Evolutionary conservation across 2,113 vertebrate genomes (phyloP), one percentile per base, ranked within the genome.

Genomic region (Agelaius phoeniceus): DNA sequence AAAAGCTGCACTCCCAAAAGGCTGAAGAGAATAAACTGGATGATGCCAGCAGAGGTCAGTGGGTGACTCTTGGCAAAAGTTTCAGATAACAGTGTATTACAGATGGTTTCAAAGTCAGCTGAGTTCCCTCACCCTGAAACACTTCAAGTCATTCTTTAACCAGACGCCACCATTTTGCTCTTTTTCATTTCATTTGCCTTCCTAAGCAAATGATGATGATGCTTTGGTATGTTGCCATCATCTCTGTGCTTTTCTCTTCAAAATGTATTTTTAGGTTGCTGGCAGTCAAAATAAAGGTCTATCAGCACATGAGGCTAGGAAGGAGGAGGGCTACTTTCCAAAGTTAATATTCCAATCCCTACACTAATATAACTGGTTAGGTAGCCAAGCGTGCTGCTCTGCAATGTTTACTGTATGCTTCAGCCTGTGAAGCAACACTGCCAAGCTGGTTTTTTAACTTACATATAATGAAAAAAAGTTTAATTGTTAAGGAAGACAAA

Each of bases 11-110:
- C 24, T 48, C 75, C n/a, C 71, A 54, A 24, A 65, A 73, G 37
- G 46, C 0, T 0, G 8, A 26, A 35, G 13, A 57, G 54, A 93
- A 83, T 58, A 61, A 90, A 73, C 75, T 35, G 67, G 63, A 54
- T 93, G 85, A 77, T 94, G 83, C 83, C 95, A 94, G 85, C 72
- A 97, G 95, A 90, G 85, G 90, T 90, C 96, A 96, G 92, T 43
- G 96, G 92, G 92, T 88, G 90, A 80, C 75, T 68, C 79, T 22
- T 68, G 82, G 41, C 68, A n/a, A 41, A 61, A 9, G 41, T 69
- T 88, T 66, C 67, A 57, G 37, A 61, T 26, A 27, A 46, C n/a
- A 28, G 9, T n/a, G 30, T 61, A 18, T 55, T 46, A 59, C 35
- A 63, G 19, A 24, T 17, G 22, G 20, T 66, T 91, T 73, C 82